Conservation (phyloP, 2,113 vertebrate species). For the Rissa tridactyla region DNA sequence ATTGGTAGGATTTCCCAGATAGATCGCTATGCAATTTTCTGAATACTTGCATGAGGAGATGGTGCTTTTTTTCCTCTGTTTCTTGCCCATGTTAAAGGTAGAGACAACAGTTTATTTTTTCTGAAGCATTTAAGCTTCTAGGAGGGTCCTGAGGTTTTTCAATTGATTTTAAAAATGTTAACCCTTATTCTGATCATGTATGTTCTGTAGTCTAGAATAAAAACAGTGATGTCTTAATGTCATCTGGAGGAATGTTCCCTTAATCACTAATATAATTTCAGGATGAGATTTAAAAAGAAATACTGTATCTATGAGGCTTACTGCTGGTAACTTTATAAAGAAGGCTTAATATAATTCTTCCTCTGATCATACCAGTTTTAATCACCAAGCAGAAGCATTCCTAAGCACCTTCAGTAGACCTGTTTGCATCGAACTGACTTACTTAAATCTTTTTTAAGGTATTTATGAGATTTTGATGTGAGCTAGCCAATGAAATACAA, state of each 20-base stretch:
- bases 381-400: not conserved
- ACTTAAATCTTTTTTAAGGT: not conserved
- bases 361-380: not conserved
- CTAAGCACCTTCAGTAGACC: not conserved
- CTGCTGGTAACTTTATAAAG: not conserved
- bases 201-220: not conserved
- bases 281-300: not conserved
- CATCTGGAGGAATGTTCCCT: not conserved
- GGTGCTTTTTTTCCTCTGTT: not conserved
- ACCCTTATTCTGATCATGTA: not conserved
- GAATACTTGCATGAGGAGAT: not conserved
- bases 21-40: not conserved
- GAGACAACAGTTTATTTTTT: not conserved
- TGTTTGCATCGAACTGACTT: not conserved
- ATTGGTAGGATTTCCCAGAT: not conserved
- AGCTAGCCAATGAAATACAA: not conserved
- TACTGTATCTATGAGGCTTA: not conserved
- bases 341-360: not conserved
- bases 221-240: not conserved
- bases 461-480: not conserved
- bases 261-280: not conserved
- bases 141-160: not conserved
- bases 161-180: not conserved
- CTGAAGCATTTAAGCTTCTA: not conserved
- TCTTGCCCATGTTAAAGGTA: not conserved